A percentile compares a stretch with the other conserved stretches of the same genome.
Evolutionary conservation across 2,888 invertebrate genomes (phyloP).

Genomic region (Oscheius sp.): DNA sequence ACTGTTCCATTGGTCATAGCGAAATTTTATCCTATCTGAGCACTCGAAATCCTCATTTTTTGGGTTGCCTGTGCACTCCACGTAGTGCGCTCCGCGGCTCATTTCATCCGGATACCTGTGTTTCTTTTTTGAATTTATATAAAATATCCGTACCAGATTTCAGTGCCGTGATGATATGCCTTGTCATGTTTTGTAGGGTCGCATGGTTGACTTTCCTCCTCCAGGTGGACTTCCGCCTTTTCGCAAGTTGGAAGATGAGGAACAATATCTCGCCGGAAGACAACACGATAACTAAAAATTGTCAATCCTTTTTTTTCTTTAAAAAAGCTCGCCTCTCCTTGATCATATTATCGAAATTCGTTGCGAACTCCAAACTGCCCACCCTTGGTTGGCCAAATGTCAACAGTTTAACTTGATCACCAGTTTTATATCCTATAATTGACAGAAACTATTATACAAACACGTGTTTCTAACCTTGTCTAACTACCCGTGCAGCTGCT

Average conservation of each 20-base stretch:
- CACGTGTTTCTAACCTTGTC: slow-evolving; percentile 42
- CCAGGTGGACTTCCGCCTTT: slow-evolving; percentile 49
- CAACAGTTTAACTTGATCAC: slow-evolving; percentile 54
- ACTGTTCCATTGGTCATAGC: slow-evolving; percentile 53
- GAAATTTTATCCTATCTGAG: slow-evolving; percentile 62
- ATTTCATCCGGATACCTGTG: slow-evolving; percentile 61
- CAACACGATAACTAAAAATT: slow-evolving; percentile 57
- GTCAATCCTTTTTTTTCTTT: not conserved
- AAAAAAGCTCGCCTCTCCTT: not conserved
- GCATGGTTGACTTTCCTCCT: slow-evolving; percentile 53
- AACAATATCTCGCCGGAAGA: slow-evolving; percentile 69
- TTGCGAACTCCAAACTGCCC: slow-evolving; percentile 61
- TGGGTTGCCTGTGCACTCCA: slow-evolving; percentile 63
- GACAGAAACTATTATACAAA: not conserved
- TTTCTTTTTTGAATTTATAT: not conserved
- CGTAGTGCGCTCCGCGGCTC: slow-evolving; percentile 54
- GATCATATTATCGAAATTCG: slow-evolving; percentile 60
- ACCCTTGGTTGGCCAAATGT: slow-evolving; percentile 71
- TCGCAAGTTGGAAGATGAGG: slow-evolving; percentile 70
- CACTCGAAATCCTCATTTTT: slow-evolving; percentile 67
- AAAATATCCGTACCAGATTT: slow-evolving; percentile 58
- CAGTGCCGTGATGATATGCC: slow-evolving; percentile 67
- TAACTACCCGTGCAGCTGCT: slow-evolving; percentile 64
- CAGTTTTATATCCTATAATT: slow-evolving; percentile 40
- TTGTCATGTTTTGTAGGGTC: slow-evolving; percentile 41